A percentile compares a stretch with the other conserved stretches of the same genome.
Conservation (phyloP, 2,113 vertebrate genomes). For the Serilophus lunatus region DNA sequence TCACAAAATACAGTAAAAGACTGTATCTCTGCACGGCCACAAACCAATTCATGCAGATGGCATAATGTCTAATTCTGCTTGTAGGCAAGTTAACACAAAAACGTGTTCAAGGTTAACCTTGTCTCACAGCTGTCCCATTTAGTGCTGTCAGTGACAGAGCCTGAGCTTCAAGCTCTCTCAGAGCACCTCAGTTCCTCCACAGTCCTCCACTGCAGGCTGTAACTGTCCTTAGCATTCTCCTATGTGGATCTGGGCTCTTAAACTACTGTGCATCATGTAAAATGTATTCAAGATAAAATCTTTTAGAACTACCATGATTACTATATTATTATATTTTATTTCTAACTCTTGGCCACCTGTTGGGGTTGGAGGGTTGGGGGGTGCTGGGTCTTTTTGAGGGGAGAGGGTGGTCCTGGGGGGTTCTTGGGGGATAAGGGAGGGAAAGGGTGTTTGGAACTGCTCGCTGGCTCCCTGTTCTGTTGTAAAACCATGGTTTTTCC, state of each 20-base stretch:
- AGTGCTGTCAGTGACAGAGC: not conserved
- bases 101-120: not conserved
- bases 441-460: no score
- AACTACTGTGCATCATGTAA: not conserved
- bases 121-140: not conserved
- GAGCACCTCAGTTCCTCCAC: not conserved
- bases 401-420: no score
- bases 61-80: not conserved
- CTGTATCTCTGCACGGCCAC: not conserved
- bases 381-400: no score
- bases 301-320: not conserved
- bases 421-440: no score
- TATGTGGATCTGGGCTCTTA: not conserved
- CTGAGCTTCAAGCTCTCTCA: not conserved
- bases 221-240: not conserved
- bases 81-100: not conserved
- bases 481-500: no score
- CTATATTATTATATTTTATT: not conserved
- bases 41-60: not conserved
- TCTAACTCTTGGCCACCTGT: not conserved
- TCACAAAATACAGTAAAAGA: accelerated
- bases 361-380: no score
- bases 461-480: no score
- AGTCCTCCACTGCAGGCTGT: not conserved
- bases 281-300: not conserved